Percentiles rank a stretch among this genome's conserved stretches.
phyloP scores from a whole-genome alignment of 2,113 vertebrate genomes.

The Marcusenius ussheri region DNA sequence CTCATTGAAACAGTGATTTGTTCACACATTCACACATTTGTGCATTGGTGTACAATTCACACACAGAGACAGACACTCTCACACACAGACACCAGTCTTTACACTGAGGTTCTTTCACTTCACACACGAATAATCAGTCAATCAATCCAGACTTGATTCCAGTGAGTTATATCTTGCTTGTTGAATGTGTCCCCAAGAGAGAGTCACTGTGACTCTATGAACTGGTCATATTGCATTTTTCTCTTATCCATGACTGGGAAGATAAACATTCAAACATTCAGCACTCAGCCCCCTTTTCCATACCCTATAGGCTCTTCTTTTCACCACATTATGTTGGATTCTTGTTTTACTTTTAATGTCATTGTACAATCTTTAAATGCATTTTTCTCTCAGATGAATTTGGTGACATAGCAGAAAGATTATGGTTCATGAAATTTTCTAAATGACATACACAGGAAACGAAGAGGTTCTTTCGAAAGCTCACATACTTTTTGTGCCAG shows the following conservation, averaged over 20 bases:
- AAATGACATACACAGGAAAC: conserved; percentile 15
- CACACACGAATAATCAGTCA: background rate
- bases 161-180: background rate
- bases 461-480: background rate
- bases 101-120: background rate
- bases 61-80: conserved; percentile 16
- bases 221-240: background rate
- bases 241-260: background rate
- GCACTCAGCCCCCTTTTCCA: background rate
- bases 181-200: background rate
- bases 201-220: background rate
- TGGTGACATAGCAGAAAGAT: conserved; percentile 16
- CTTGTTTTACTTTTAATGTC: background rate
- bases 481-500: background rate
- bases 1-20: background rate
- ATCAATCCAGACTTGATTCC: background rate
- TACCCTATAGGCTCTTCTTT: background rate
- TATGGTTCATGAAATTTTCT: conserved; percentile 12
- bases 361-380: background rate
- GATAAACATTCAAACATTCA: background rate
- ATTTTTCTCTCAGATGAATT: conserved; percentile 4
- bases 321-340: background rate
- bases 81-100: background rate
- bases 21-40: conserved; percentile 9
- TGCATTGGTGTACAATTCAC: conserved; percentile 18